These are phyloP conservation scores for Silvanus unidentatus DNA, from an alignment of 2,888 invertebrate genomes.

Conservation along the genomic window DNA sequence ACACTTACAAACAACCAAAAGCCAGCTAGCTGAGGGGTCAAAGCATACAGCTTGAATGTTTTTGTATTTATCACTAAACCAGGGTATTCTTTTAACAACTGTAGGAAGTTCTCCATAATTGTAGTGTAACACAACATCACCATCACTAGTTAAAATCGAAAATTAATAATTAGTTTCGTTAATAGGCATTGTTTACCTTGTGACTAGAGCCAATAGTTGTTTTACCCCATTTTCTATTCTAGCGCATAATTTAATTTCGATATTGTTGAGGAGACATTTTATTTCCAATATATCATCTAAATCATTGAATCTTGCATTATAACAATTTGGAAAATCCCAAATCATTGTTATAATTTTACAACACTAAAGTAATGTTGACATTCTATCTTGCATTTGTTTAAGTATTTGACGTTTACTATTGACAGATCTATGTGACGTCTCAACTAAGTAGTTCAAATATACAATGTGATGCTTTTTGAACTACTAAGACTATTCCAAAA, in stretches of 20 bases:
- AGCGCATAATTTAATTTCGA: constrained; percentile 40
- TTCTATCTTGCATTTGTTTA: too few relatives aligned
- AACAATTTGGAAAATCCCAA: too few relatives aligned
- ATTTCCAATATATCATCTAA: constrained; percentile 40
- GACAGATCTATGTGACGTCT: too few relatives aligned
- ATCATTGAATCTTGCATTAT: too few relatives aligned
- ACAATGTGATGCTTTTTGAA: too few relatives aligned
- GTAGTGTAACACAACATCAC: constrained; percentile 43
- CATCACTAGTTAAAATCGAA: constrained; percentile 30
- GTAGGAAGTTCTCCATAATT: constrained; percentile 43
- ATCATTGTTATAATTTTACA: too few relatives aligned
- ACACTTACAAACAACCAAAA: constrained; percentile 57
- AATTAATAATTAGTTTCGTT: constrained; percentile 4
- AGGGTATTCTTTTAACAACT: constrained; percentile 41
- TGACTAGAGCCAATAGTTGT: constrained; percentile 36
- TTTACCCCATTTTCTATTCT: constrained; percentile 45
- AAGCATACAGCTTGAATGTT: constrained; percentile 69
- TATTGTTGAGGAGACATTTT: constrained; percentile 41
- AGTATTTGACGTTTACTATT: too few relatives aligned
- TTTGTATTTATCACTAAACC: constrained; percentile 42
- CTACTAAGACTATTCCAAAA: too few relatives aligned
- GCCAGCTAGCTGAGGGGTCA: constrained; percentile 76
- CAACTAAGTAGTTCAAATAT: too few relatives aligned
- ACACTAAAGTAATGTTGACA: too few relatives aligned
- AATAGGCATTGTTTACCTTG: constrained; percentile 29